Evolutionary conservation across 2,113 vertebrate species (phyloP).

Genomic region (Origma solitaria): DNA sequence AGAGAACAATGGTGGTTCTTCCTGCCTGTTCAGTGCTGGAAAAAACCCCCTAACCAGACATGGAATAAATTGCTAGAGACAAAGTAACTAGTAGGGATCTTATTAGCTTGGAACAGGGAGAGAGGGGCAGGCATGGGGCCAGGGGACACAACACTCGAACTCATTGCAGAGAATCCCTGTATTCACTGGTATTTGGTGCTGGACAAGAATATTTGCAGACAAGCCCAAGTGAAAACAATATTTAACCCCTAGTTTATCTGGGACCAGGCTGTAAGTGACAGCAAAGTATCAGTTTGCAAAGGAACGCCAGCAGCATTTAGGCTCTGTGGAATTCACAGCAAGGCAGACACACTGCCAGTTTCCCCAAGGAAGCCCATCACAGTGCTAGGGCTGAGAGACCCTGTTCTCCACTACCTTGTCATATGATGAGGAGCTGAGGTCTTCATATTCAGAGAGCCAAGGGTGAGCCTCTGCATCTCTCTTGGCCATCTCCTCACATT

Average conservation of each 20-base stretch:
- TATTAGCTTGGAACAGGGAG: accelerated
- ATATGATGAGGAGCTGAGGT: constrained; percentile 84
- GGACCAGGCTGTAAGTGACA: neutral
- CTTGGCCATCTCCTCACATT: constrained; percentile 98
- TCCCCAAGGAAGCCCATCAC: neutral
- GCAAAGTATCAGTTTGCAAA: neutral
- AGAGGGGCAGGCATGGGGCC: neutral
- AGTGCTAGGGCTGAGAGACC: neutral
- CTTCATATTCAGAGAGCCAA: constrained; percentile 95
- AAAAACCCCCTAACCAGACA: neutral
- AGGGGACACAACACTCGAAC: neutral
- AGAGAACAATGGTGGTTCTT: neutral
- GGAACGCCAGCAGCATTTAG: neutral
- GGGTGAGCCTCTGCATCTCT: constrained; percentile 94
- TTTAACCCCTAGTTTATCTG: neutral
- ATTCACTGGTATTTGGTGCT: neutral
- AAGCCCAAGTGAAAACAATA: neutral
- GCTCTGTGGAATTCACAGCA: neutral
- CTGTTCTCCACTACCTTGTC: constrained; percentile 82
- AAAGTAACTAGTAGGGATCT: neutral
- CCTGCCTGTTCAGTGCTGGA: neutral
- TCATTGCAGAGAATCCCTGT: neutral
- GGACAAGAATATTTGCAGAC: neutral
- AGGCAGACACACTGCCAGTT: neutral
- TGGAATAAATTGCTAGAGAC: neutral